A percentile compares a stretch with the other conserved stretches of the same genome.
Evolutionary conservation across 1,140 invertebrate genomes (phyloP).

Genomic region (Pachyrhynchus sulphureomaculatus): DNA sequence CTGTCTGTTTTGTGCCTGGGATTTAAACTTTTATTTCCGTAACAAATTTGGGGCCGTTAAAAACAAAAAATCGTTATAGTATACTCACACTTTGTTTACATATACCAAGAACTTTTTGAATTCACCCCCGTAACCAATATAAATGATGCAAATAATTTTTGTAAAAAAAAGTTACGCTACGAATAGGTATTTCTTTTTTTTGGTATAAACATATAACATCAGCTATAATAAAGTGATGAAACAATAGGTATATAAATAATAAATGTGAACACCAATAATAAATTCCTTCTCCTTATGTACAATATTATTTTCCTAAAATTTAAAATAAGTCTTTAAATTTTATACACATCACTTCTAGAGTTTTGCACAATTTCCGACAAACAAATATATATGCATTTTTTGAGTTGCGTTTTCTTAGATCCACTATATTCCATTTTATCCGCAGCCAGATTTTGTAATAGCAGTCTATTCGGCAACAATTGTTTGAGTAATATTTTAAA

Average conservation of each 20-base stretch:
- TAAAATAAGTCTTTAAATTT: slow-evolving; percentile 5
- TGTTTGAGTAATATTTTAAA: too few relatives aligned
- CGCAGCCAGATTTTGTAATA: too few relatives aligned
- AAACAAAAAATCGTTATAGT: too few relatives aligned
- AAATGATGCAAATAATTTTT: neutral
- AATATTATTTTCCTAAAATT: neutral
- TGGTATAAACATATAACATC: neutral
- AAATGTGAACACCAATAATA: slow-evolving; percentile 7
- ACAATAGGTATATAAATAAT: slow-evolving; percentile 13
- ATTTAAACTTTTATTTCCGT: too few relatives aligned
- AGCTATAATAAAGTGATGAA: neutral
- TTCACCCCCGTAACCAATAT: neutral
- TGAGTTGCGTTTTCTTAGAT: too few relatives aligned
- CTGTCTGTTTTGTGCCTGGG: too few relatives aligned
- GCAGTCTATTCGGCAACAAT: too few relatives aligned
- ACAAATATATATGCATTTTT: too few relatives aligned
- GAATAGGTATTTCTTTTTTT: neutral
- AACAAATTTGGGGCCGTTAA: too few relatives aligned
- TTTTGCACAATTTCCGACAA: too few relatives aligned
- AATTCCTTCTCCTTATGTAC: slow-evolving; percentile 15
- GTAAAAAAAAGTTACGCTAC: neutral
- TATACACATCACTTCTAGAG: neutral
- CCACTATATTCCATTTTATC: too few relatives aligned
- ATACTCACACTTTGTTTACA: neutral
- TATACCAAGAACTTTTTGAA: neutral